Evolutionary conservation across 2,888 invertebrate species (phyloP), one percentile per base, ranked within the genome.

Genomic region (Drosophila phalerata): DNA sequence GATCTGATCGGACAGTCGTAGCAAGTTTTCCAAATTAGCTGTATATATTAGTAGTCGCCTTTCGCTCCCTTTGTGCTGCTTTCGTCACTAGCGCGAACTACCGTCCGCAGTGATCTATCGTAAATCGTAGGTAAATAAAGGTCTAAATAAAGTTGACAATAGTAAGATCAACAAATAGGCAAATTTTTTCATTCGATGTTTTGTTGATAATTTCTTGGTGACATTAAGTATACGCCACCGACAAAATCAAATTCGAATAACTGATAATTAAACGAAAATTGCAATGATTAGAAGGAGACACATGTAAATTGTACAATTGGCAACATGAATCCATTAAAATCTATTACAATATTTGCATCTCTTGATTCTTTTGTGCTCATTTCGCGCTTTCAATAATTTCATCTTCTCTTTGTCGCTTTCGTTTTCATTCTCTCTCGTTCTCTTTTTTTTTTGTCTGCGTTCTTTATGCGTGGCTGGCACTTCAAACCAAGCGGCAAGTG

Each of bases 271-370:
- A 42, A 1, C 19, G 42, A 42, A 42, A 15, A 42, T 11, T 5
- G 0, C 15, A 65, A 17, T 9, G 53, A 25, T 13, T 11, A 22
- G 1, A 32, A 10, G 19, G 10, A 3, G 6, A 32, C 17, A 25
- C 37, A 37, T 37, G 6, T n/a, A 37, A 13, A n/a, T 37, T 37
- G 37, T 30, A 51, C 32, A 69, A 43, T 60, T 42, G 47, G 53
- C 52, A 55, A 69, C 77, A 79, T 71, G 86, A 86, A 80, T 85
- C 42, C 69, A 85, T 85, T 80, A 79, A 74, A 85, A 80, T 85
- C 19, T 66, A 85, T 85, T 80, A 83, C 77, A 85, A 78, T 78
- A 84, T 83, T 87, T 81, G 81, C 74, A 73, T 69, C 56, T 69
- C 73, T 86, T 69, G 72, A 71, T 84, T 76, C 76, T 71, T 74